These are phyloP conservation scores for Siniperca scherzeri DNA, from an alignment of 2,797 vertebrate species.

Conservation along the genomic window DNA sequence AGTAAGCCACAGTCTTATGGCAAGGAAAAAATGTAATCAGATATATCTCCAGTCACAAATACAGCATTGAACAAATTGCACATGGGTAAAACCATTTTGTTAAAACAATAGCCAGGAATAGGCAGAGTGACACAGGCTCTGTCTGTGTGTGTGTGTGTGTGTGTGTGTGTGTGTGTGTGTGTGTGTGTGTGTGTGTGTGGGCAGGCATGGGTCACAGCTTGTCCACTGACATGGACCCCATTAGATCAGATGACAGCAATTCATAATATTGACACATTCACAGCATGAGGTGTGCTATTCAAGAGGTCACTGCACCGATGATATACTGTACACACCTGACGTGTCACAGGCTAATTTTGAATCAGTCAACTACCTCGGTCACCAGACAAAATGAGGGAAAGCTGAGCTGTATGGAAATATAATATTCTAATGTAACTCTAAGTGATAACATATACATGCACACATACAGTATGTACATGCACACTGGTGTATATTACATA, in stretches of 20 bases:
- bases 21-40: constrained; percentile 60
- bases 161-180: constrained; percentile 21
- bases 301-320: constrained; percentile 62
- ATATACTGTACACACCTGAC: constrained; percentile 79
- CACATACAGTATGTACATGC: not conserved
- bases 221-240: constrained; percentile 72
- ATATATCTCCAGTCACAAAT: constrained; percentile 56
- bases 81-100: constrained; percentile 61
- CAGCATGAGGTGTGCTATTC: constrained; percentile 73
- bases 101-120: constrained; percentile 73
- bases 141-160: constrained; percentile 8
- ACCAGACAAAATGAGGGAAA: constrained; percentile 61
- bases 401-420: constrained; percentile 47
- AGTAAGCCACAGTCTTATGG: constrained; percentile 40
- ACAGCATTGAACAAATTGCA: constrained; percentile 64
- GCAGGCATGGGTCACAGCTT: constrained; percentile 66
- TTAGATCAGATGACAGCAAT: constrained; percentile 80
- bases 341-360: constrained; percentile 71
- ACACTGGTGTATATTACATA: not conserved
- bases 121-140: constrained; percentile 35
- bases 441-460: constrained; percentile 17
- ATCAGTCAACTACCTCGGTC: constrained; percentile 43
- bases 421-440: constrained; percentile 46
- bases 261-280: constrained; percentile 83
- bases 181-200: constrained; percentile 8